These are phyloP conservation scores for Habroteleia sp. DNA, from an alignment of 2,888 invertebrate species.

Conservation along the genomic window DNA sequence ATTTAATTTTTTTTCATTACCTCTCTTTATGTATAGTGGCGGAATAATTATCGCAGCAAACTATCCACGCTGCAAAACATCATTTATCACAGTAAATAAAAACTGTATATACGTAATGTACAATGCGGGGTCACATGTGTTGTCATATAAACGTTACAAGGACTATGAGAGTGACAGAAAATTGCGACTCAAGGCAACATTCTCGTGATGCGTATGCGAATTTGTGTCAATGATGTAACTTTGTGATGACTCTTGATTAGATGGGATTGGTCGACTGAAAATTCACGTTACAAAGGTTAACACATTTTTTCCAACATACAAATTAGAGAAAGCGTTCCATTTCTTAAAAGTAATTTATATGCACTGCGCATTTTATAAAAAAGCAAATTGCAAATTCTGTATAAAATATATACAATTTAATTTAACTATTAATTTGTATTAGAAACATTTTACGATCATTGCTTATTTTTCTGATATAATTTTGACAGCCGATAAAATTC, in stretches of 20 bases:
- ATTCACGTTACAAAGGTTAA: conserved; percentile 9
- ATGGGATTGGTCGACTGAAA: conserved; percentile 10
- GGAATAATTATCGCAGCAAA: neutral
- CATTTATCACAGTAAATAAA: conserved; percentile 15
- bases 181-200: conserved; percentile 41
- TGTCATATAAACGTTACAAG: conserved; percentile 47
- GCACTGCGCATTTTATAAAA: too few species aligned
- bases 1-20: too few species aligned
- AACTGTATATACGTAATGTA: conserved; percentile 5
- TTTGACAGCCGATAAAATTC: too few species aligned
- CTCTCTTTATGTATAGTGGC: neutral
- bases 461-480: too few species aligned
- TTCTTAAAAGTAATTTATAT: too few species aligned
- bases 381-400: too few species aligned
- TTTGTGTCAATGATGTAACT: conserved; percentile 41
- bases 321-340: too few species aligned
- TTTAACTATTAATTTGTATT: too few species aligned
- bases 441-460: too few species aligned
- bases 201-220: conserved; percentile 22
- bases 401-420: too few species aligned
- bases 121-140: conserved; percentile 24
- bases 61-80: neutral
- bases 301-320: too few species aligned
- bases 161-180: conserved; percentile 44
- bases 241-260: conserved; percentile 35